Conservation (phyloP, 2,113 vertebrate species). For the Dasypus novemcinctus region DNA sequence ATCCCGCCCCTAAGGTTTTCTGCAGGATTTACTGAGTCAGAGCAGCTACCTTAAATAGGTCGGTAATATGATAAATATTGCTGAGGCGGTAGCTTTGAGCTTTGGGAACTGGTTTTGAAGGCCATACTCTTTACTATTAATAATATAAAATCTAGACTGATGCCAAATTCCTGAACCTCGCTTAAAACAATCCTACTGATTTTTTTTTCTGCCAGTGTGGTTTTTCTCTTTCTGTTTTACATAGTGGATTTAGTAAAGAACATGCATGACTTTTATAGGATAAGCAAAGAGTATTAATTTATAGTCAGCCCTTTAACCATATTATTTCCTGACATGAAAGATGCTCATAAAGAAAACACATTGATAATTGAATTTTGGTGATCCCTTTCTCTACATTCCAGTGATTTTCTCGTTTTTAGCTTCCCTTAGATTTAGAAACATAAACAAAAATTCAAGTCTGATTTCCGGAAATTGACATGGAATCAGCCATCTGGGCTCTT, state of each 20-base stretch:
- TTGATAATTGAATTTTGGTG: neutral
- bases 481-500: neutral
- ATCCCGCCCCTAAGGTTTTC: neutral
- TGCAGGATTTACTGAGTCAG: neutral
- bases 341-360: neutral
- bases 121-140: slow-evolving; percentile 26
- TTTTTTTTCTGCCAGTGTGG: neutral
- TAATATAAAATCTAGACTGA: neutral
- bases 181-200: neutral
- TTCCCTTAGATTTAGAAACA: neutral
- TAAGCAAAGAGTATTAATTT: neutral
- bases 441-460: neutral
- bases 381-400: neutral
- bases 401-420: neutral
- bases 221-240: neutral
- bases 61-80: neutral
- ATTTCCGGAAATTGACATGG: neutral
- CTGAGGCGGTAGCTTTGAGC: neutral
- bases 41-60: neutral
- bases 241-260: neutral
- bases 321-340: neutral
- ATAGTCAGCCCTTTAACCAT: neutral
- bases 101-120: neutral
- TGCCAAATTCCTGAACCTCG: neutral
- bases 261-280: neutral